Conservation (phyloP, 2,888 invertebrate species). For the Lagria hirta region DNA sequence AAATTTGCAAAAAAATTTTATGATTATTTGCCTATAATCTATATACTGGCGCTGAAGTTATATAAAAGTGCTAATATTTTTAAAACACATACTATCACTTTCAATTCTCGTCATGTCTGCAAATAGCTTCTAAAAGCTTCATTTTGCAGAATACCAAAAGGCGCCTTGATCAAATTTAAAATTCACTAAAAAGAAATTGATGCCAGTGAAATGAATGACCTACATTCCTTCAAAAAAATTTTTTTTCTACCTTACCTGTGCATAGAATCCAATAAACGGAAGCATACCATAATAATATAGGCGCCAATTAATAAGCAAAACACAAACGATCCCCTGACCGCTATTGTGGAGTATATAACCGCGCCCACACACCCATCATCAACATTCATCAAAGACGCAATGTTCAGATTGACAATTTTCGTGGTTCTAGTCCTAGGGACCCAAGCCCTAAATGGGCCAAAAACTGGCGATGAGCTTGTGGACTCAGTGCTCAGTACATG, state of each 20-base stretch:
- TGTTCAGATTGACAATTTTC: conserved; percentile 52
- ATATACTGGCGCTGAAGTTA: too few relatives aligned
- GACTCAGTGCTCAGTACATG: conserved; percentile 73
- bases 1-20: too few relatives aligned
- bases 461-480: conserved; percentile 69
- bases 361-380: conserved; percentile 57
- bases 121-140: too few relatives aligned
- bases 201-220: conserved; percentile 17
- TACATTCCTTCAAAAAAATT: conserved; percentile 13
- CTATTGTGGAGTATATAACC: conserved; percentile 64
- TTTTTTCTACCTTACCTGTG: conserved; percentile 12
- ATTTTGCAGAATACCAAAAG: too few relatives aligned
- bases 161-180: too few relatives aligned
- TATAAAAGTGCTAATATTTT: too few relatives aligned
- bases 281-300: conserved; percentile 44
- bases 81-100: too few relatives aligned
- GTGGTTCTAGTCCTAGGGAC: too few relatives aligned
- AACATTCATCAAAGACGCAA: conserved; percentile 30
- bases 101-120: too few relatives aligned
- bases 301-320: conserved; percentile 48
- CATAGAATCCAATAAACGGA: conserved; percentile 38
- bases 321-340: conserved; percentile 55
- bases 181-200: too few relatives aligned
- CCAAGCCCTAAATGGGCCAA: conserved; percentile 58
- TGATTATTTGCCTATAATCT: too few relatives aligned